Conservation (phyloP, 2,797 vertebrate species). For the Sebastes taczanowskii region DNA sequence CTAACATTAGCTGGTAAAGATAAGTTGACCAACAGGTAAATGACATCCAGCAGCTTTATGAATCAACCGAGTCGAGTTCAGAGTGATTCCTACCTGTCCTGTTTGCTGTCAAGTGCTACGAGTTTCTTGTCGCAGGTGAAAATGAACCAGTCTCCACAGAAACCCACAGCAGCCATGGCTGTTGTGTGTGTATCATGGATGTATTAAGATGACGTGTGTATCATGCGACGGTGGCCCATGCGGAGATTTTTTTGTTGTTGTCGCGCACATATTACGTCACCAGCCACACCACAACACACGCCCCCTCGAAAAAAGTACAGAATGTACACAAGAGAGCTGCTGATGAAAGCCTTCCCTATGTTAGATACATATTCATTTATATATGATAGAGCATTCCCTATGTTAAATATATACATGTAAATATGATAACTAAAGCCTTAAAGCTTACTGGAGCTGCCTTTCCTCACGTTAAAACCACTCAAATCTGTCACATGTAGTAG, state of each 20-base stretch:
- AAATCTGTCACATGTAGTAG: not conserved
- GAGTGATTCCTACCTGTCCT: slow-evolving; percentile 53
- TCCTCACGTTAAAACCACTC: not conserved
- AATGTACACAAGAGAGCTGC: slow-evolving; percentile 39
- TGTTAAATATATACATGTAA: rapidly evolving
- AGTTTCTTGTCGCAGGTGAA: slow-evolving; percentile 64
- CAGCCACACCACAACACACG: not conserved
- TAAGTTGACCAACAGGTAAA: rapidly evolving
- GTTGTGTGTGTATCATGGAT: not conserved
- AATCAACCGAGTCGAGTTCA: too few relatives aligned
- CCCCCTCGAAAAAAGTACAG: slow-evolving; percentile 54
- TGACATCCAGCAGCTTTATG: rapidly evolving
- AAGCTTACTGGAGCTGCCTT: too few relatives aligned
- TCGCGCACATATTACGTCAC: slow-evolving; percentile 35
- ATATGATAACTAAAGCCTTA: too few relatives aligned
- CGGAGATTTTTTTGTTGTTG: slow-evolving; percentile 4
- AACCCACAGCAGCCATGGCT: slow-evolving; percentile 66
- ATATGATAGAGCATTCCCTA: too few relatives aligned
- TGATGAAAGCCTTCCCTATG: too few relatives aligned
- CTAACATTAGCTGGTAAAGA: not conserved
- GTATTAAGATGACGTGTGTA: not conserved
- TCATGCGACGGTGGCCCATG: slow-evolving; percentile 1
- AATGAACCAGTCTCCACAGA: slow-evolving; percentile 70
- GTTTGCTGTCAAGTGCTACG: slow-evolving; percentile 61
- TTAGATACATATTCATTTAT: too few relatives aligned